Conservation (phyloP, 2,113 vertebrate genomes). For the Chionis minor region DNA sequence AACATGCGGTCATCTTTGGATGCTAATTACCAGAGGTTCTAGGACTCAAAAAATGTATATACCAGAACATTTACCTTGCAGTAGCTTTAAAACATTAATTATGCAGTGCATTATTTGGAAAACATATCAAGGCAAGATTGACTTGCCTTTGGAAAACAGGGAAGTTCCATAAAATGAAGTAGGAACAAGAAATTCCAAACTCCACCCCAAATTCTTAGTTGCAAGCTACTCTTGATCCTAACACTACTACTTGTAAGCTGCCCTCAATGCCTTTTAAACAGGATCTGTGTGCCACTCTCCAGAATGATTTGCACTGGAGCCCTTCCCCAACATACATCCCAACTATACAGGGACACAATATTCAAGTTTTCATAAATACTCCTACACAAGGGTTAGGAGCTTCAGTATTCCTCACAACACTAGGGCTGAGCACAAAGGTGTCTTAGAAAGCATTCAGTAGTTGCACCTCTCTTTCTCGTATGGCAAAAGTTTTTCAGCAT, state of each 20-base stretch:
- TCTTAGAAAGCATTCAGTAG: not conserved
- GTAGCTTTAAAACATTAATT: not conserved
- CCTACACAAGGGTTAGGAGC: not conserved
- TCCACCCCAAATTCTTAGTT: not conserved
- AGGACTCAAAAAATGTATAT: not conserved
- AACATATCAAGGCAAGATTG: not conserved
- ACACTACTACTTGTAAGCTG: not conserved
- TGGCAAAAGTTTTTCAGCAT: not conserved
- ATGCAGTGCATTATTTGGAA: not conserved
- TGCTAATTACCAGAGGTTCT: not conserved
- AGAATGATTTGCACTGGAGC: not conserved
- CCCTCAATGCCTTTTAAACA: not conserved
- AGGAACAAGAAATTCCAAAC: not conserved
- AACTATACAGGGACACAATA: not conserved
- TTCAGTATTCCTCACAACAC: not conserved
- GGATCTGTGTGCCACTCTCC: not conserved
- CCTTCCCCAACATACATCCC: not conserved
- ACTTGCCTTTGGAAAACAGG: not conserved
- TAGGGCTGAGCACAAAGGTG: not conserved
- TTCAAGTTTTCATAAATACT: not conserved
- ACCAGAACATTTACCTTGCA: not conserved
- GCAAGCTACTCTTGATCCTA: not conserved
- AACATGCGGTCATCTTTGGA: not conserved
- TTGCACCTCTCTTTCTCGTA: not conserved
- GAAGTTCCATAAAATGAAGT: not conserved